Evolutionary conservation across 2,888 invertebrate genomes (phyloP).

Genomic region (Rhagium mordax): DNA sequence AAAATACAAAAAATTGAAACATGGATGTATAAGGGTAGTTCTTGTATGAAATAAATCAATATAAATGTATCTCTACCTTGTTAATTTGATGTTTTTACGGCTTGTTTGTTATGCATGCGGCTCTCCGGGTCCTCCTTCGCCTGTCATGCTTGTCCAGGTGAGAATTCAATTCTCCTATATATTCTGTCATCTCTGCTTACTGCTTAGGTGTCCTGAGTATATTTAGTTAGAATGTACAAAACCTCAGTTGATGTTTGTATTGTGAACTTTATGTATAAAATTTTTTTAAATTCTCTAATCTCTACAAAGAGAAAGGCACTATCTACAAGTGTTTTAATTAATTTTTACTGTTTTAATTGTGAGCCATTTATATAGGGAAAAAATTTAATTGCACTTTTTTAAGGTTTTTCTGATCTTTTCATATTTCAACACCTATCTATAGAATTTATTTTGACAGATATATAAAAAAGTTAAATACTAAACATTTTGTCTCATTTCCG

Average conservation of each 20-base stretch:
- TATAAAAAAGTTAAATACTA: too few species aligned
- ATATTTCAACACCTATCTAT: too few species aligned
- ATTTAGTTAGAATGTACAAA: background rate
- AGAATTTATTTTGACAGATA: too few species aligned
- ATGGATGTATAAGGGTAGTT: background rate
- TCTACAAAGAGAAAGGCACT: too few species aligned
- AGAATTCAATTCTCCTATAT: constrained; percentile 60
- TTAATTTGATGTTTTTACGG: constrained; percentile 62
- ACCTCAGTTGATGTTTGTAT: background rate
- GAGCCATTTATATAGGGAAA: too few species aligned
- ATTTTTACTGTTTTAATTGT: too few species aligned
- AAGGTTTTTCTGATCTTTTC: too few species aligned
- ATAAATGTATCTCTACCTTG: constrained; percentile 4
- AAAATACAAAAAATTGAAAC: background rate
- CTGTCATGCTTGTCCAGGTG: constrained; percentile 69
- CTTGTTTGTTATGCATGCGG: constrained; percentile 75
- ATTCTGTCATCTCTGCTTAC: constrained; percentile 30
- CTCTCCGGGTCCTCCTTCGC: constrained; percentile 73
- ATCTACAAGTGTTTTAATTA: too few species aligned
- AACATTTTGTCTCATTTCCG: too few species aligned
- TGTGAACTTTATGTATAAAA: background rate
- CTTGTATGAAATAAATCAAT: background rate
- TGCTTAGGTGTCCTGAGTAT: constrained; percentile 1
- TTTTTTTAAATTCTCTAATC: background rate
- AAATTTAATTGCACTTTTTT: too few species aligned